Evolutionary conservation across 2,888 invertebrate species (phyloP).

Genomic region (Melikaiella ostensackeni): DNA sequence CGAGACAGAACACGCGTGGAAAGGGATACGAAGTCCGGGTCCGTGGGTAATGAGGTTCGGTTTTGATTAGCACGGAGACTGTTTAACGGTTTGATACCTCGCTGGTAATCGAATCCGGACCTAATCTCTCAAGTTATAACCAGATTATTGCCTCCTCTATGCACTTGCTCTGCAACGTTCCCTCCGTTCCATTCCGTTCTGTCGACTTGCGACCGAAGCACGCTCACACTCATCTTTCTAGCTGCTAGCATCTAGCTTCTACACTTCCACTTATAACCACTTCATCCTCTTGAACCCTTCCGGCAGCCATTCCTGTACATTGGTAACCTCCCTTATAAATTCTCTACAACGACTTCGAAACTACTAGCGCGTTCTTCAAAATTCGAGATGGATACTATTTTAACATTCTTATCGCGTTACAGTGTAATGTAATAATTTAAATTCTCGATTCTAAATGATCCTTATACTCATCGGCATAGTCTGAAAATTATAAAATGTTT

Average conservation of each 20-base stretch:
- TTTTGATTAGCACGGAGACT: conserved; percentile 78
- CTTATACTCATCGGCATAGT: too few species aligned
- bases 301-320: conserved; percentile 18
- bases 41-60: conserved; percentile 77
- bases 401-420: neutral
- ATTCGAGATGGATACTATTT: neutral
- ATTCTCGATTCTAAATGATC: too few species aligned
- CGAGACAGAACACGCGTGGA: conserved; percentile 53
- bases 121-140: conserved; percentile 79
- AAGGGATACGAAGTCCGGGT: conserved; percentile 63
- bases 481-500: too few species aligned
- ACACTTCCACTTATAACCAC: conserved; percentile 11
- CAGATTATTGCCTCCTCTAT: conserved; percentile 77
- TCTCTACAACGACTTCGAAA: neutral
- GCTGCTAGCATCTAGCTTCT: conserved; percentile 18
- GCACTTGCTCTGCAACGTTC: conserved; percentile 71
- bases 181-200: conserved; percentile 64
- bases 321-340: neutral
- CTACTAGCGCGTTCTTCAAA: neutral
- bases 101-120: conserved; percentile 78
- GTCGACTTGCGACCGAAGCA: conserved; percentile 60
- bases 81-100: conserved; percentile 78
- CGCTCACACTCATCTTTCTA: conserved; percentile 38
- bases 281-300: conserved; percentile 30
- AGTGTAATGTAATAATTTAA: too few species aligned